These are phyloP conservation scores for Cebidichthys violaceus DNA, from an alignment of 2,113 vertebrate genomes.

Conservation along the genomic window DNA sequence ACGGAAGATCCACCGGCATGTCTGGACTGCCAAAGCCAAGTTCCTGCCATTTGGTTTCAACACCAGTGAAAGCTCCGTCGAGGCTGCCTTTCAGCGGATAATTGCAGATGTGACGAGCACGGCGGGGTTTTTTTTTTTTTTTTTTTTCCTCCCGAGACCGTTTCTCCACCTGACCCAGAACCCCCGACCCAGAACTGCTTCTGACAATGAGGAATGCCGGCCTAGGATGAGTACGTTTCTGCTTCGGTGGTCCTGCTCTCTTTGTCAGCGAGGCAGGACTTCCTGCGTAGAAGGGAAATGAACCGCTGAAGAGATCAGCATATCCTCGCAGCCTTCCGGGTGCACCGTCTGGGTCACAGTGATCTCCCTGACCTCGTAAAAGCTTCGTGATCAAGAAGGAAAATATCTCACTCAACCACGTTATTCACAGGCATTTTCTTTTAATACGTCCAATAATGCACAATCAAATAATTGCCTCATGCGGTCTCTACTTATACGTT, in stretches of 20 bases:
- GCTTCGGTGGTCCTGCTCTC: constrained; percentile 11
- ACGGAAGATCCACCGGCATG: constrained; percentile 24
- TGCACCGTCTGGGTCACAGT: constrained; percentile 9
- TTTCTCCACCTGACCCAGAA: constrained; percentile 53
- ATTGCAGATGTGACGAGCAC: constrained; percentile 56
- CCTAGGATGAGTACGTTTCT: constrained; percentile 5
- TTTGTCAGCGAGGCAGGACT: constrained; percentile 11
- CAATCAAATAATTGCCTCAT: constrained; percentile 17
- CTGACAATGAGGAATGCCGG: constrained; percentile 12
- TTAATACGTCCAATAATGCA: neutral
- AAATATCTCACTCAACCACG: neutral
- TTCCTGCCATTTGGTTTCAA: constrained; percentile 42
- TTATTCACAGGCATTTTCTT: neutral
- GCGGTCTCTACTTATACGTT: constrained; percentile 13
- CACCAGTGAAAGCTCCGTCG: constrained; percentile 22
- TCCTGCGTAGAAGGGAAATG: constrained; percentile 11
- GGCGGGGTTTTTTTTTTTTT: no score
- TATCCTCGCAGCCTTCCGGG: constrained; percentile 1
- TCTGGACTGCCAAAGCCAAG: constrained; percentile 46
- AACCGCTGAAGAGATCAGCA: constrained; percentile 40
- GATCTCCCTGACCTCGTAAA: constrained; percentile 10
- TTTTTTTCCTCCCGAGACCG: constrained; percentile 4
- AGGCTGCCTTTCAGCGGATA: constrained; percentile 36
- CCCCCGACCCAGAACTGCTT: neutral
- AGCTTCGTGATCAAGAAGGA: neutral